These are phyloP conservation scores for Atlantisia rogersi DNA, from an alignment of 2,113 vertebrate species.

Conservation along the genomic window DNA sequence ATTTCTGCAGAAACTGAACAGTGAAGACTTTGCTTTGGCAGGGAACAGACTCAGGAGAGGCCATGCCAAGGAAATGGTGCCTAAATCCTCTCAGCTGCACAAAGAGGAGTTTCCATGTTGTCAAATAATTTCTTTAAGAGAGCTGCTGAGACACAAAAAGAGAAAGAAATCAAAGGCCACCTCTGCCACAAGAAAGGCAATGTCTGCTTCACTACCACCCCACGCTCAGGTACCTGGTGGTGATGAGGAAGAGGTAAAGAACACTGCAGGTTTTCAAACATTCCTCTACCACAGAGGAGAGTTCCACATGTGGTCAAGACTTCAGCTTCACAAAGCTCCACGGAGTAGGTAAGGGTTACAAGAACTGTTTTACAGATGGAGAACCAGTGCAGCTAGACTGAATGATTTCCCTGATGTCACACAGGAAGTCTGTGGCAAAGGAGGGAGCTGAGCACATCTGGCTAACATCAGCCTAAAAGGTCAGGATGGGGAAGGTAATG, in stretches of 20 bases:
- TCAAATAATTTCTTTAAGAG: background rate
- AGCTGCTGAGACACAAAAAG: background rate
- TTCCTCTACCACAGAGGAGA: background rate
- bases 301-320: background rate
- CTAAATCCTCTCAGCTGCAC: background rate
- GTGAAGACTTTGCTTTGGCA: background rate
- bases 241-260: background rate
- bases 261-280: background rate
- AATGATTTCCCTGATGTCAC: background rate
- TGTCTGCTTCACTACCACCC: fast-evolving
- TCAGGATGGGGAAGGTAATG: background rate
- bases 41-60: background rate
- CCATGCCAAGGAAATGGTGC: background rate
- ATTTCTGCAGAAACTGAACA: background rate
- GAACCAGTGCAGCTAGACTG: background rate
- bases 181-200: background rate
- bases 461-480: background rate
- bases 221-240: background rate
- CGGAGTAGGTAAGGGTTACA: background rate
- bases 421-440: background rate
- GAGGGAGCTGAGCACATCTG: background rate
- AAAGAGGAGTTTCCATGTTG: background rate
- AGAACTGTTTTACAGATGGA: background rate
- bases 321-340: background rate
- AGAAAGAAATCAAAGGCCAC: background rate